Percentiles rank a stretch among this genome's conserved stretches.
These are phyloP conservation scores for Austrofundulus limnaeus DNA, from an alignment of 2,113 vertebrate genomes.

Conservation along the genomic window DNA sequence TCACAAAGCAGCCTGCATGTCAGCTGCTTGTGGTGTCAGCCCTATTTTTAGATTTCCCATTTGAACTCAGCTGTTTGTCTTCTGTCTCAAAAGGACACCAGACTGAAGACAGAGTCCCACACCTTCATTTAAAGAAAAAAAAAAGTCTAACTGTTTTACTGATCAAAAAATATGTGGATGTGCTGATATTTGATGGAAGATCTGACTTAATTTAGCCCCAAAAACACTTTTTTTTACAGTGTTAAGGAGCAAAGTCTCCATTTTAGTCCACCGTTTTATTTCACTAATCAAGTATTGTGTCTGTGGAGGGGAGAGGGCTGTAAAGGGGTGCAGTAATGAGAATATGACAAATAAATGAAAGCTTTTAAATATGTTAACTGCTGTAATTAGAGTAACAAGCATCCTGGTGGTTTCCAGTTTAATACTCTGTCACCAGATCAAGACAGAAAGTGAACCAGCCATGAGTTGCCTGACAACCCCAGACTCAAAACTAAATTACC, in stretches of 20 bases:
- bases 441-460: conserved; percentile 18
- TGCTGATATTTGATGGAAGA: too few species aligned
- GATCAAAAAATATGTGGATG: too few species aligned
- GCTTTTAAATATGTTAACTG: conserved; percentile 16
- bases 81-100: conserved; percentile 40
- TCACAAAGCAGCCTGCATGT: conserved; percentile 37
- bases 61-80: conserved; percentile 46
- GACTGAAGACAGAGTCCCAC: conserved; percentile 21
- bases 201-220: too few species aligned
- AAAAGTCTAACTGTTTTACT: conserved; percentile 6
- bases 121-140: conserved; percentile 9
- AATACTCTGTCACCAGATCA: conserved; percentile 13
- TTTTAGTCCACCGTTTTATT: background rate
- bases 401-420: conserved; percentile 40
- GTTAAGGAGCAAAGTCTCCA: too few species aligned
- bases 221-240: too few species aligned
- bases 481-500: conserved; percentile 26
- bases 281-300: background rate
- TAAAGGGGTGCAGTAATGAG: too few species aligned
- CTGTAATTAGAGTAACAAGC: conserved; percentile 7
- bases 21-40: conserved; percentile 66
- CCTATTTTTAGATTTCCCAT: conserved; percentile 62
- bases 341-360: conserved; percentile 22
- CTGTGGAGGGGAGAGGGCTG: too few species aligned
- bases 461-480: conserved; percentile 40